These are phyloP conservation scores for Loriculus beryllinus DNA, from an alignment of 2,797 vertebrate genomes.

Conservation along the genomic window DNA sequence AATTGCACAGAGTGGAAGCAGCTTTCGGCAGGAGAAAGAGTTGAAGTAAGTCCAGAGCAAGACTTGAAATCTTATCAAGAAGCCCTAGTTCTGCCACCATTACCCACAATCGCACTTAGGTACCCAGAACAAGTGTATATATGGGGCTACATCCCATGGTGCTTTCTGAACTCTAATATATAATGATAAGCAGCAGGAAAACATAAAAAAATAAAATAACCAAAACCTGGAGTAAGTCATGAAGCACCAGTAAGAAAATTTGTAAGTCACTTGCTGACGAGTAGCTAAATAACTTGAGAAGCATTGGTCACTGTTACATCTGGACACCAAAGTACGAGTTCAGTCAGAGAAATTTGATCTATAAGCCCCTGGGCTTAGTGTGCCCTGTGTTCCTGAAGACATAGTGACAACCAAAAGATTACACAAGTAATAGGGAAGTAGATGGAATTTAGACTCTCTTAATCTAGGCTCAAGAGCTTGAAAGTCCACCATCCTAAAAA, in stretches of 20 bases:
- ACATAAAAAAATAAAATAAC: background rate
- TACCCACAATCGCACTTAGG: background rate
- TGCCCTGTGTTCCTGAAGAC: background rate
- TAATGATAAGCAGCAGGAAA: background rate
- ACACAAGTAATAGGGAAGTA: background rate
- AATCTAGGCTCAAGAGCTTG: background rate
- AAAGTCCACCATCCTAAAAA: background rate
- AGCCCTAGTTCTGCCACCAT: background rate
- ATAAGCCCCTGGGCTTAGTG: background rate
- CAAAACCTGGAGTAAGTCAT: background rate
- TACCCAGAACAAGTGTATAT: background rate
- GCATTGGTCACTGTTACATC: background rate
- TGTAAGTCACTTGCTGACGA: background rate
- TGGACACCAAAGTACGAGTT: background rate
- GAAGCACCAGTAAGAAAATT: background rate
- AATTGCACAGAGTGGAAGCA: background rate
- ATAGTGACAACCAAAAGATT: background rate
- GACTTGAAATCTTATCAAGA: conserved; percentile 16
- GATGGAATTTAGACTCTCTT: background rate
- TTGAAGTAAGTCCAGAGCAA: background rate
- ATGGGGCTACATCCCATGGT: background rate
- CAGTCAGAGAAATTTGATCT: background rate
- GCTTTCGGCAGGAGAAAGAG: background rate
- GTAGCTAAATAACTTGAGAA: background rate
- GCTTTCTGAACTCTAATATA: background rate